These are phyloP conservation scores for Paragorgia papillata DNA, from an alignment of 92 coral and sea anemone species.

Conservation along the genomic window DNA sequence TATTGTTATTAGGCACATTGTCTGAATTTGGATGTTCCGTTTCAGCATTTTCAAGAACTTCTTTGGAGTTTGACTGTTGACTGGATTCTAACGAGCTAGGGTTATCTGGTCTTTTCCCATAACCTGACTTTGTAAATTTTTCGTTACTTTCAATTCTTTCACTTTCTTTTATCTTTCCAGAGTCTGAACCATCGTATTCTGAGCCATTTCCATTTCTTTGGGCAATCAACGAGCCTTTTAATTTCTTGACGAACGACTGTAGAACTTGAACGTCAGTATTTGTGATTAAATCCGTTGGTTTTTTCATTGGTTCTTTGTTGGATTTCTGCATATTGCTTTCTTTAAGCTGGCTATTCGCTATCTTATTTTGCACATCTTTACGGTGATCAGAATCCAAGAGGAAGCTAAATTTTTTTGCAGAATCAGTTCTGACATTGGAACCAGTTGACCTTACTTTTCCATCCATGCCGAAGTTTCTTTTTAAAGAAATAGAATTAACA, in stretches of 20 bases:
- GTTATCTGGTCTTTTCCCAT: background rate
- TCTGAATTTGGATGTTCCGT: no score
- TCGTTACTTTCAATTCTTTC: background rate
- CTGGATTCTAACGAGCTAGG: no score
- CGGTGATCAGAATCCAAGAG: constrained; percentile 10
- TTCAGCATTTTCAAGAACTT: background rate
- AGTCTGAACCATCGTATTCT: background rate
- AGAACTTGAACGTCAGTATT: constrained; percentile 32
- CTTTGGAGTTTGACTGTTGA: background rate
- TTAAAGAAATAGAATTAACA: background rate
- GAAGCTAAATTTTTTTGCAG: constrained; percentile 17
- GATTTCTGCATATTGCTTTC: background rate
- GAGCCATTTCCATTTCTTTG: background rate
- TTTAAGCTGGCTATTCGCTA: background rate
- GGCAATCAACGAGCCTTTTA: constrained; percentile 2
- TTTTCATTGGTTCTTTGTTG: background rate
- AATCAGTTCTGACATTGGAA: background rate
- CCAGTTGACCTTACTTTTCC: background rate
- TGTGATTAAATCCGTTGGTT: constrained; percentile 22
- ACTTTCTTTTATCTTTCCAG: background rate
- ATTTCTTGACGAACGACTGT: constrained; percentile 36
- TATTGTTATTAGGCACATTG: no score
- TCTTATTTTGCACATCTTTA: background rate
- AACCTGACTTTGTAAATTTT: background rate
- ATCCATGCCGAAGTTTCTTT: background rate